These are phyloP conservation scores for Ceratina calcarata DNA, from an alignment of 1,140 invertebrate genomes.

Conservation along the genomic window DNA sequence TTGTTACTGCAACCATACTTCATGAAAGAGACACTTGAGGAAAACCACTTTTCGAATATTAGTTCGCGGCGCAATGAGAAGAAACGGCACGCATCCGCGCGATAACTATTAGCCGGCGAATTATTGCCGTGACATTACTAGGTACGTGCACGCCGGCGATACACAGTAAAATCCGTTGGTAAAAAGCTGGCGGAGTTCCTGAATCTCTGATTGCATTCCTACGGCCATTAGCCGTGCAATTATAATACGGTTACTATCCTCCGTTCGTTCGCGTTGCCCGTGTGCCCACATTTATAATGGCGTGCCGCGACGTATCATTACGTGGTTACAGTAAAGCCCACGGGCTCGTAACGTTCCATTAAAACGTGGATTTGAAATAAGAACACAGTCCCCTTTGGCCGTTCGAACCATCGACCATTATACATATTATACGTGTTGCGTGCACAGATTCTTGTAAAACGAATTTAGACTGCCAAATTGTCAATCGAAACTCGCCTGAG, in stretches of 20 bases:
- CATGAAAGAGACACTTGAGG: too few relatives aligned
- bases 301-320: slow-evolving; percentile 4
- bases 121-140: slow-evolving; percentile 1
- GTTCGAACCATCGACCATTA: background rate
- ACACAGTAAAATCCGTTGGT: background rate
- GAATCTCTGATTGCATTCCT: slow-evolving; percentile 15
- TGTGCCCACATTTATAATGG: slow-evolving; percentile 2
- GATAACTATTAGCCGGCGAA: slow-evolving; percentile 14
- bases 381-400: background rate
- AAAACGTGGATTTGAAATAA: slow-evolving; percentile 24
- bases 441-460: too few relatives aligned
- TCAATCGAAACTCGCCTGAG: too few relatives aligned
- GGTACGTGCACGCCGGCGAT: background rate
- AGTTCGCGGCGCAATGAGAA: background rate
- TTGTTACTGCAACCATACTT: background rate
- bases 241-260: background rate
- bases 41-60: slow-evolving; percentile 6
- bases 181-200: background rate
- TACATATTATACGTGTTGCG: too few relatives aligned
- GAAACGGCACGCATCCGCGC: background rate
- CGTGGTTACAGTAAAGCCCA: slow-evolving; percentile 29
- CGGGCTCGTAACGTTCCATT: slow-evolving; percentile 21
- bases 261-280: background rate
- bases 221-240: slow-evolving; percentile 16
- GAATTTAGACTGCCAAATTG: too few relatives aligned